These are phyloP conservation scores for Sitodiplosis mosellana DNA, from an alignment of 1,140 invertebrate genomes.

Conservation along the genomic window DNA sequence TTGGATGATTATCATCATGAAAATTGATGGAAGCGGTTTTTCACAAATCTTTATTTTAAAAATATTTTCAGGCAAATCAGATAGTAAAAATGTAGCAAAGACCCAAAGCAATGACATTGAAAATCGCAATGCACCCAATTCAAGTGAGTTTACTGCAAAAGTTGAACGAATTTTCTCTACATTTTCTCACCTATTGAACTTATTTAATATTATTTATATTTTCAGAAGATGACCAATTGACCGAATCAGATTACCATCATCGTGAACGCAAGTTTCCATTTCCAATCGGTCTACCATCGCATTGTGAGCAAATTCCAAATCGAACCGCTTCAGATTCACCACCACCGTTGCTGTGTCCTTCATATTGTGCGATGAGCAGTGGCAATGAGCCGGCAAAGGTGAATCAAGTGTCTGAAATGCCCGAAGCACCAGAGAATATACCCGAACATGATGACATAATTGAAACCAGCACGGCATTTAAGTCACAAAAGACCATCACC, in stretches of 20 bases:
- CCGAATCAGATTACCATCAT: not conserved
- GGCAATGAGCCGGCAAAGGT: no score
- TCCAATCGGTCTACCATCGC: not conserved
- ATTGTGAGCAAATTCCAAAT: not conserved
- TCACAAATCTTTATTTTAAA: no score
- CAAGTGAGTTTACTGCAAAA: not conserved
- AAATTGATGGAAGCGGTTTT: no score
- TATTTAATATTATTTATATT: not conserved
- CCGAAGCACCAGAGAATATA: not conserved
- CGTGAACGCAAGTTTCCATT: not conserved
- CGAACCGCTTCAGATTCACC: not conserved
- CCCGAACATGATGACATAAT: not conserved
- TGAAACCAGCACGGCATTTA: not conserved
- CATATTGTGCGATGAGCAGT: not conserved
- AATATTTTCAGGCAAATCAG: no score
- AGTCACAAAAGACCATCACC: no score
- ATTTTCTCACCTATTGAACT: not conserved
- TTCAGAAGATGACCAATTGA: not conserved
- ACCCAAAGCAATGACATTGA: not conserved
- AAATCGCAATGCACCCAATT: not conserved
- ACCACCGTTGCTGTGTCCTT: not conserved
- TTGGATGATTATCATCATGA: no score
- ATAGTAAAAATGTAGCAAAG: not conserved
- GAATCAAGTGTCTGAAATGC: not conserved
- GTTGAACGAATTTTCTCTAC: not conserved